Conservation (phyloP, 2,888 invertebrate species). For the Exephanes ischioxanthus region DNA sequence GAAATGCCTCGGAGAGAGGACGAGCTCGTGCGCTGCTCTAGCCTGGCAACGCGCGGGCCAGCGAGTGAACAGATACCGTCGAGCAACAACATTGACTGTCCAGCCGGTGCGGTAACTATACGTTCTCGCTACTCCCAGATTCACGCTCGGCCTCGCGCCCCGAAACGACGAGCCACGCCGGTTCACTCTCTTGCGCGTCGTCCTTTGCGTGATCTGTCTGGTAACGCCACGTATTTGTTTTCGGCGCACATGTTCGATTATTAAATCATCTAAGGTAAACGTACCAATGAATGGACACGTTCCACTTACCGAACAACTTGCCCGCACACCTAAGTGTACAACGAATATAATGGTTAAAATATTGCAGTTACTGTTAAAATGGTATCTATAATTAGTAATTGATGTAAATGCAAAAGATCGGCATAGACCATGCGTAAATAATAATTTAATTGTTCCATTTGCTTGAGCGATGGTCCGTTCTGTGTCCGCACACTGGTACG, state of each 20-base stretch:
- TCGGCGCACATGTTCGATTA: not conserved
- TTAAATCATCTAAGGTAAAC: not conserved
- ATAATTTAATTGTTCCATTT: no score
- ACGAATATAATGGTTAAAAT: no score
- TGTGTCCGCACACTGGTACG: no score
- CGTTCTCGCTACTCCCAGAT: slow-evolving; percentile 60
- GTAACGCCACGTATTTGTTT: not conserved
- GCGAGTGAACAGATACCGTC: slow-evolving; percentile 56
- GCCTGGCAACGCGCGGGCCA: slow-evolving; percentile 59
- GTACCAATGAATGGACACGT: no score
- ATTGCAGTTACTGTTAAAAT: no score
- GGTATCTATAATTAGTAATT: no score
- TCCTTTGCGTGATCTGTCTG: not conserved
- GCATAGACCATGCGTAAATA: no score
- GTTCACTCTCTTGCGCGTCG: not conserved
- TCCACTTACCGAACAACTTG: no score
- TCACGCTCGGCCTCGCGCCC: slow-evolving; percentile 8
- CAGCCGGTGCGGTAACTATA: slow-evolving; percentile 35
- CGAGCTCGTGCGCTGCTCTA: slow-evolving; percentile 27
- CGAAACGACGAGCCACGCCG: slow-evolving; percentile 2
- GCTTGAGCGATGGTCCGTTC: no score
- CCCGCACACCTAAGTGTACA: no score
- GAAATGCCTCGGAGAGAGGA: slow-evolving; percentile 4
- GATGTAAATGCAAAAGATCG: no score
- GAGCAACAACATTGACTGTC: slow-evolving; percentile 60